Base-by-base conservation (phyloP, 2,888 invertebrate genomes). In the Pachymerium ferrugineum region DNA sequence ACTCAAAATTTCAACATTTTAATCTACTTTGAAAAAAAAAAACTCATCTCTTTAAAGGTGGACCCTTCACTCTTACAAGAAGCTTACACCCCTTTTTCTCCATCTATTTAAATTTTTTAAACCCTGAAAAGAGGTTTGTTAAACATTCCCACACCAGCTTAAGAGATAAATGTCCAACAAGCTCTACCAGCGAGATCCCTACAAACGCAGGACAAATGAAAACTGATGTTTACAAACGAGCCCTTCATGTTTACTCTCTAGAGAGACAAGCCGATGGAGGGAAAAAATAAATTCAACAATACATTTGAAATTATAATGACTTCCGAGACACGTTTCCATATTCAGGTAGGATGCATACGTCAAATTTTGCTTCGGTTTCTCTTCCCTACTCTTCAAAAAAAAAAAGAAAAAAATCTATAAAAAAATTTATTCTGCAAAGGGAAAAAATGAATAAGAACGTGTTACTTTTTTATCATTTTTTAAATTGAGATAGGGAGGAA, bases 191-290 rank as follows among this genome's bases (percentile, higher is more conserved):
- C 28, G 62, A 62, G 28, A n/a, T n/a, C n/a, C n/a, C n/a, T n/a
- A 62, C 62, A 25, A 62, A 25, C 62, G 28, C 25, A 28, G 62
- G 62, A 22, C 62, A 62, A 62, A 62, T 62, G 62, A 28, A 62
- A 62, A 62, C 25, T 62, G 62, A 62, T 62, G 62, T 62, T 62
- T 62, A 62, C 62, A 62, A 62, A 62, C 28, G 62, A 62, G 62
- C 62, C 62, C 28, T 62, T 62, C 62, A 25, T 62, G 62, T 62
- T 62, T 62, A 62, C 62, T 62, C 62, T 62, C 25, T 1, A 62
- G 62, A 62, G 28, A 38, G 25, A 25, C 2, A n/a, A n/a, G n/a
- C n/a, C n/a, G 62, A 28, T 10, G 54, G 14, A 54, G 14, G n/a
- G 28, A 54, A 62, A 62, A 62, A 62, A 62, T 4, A 38, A 38